Base-by-base conservation (phyloP, 2,113 vertebrate genomes). In the Lasiurus cinereus region DNA sequence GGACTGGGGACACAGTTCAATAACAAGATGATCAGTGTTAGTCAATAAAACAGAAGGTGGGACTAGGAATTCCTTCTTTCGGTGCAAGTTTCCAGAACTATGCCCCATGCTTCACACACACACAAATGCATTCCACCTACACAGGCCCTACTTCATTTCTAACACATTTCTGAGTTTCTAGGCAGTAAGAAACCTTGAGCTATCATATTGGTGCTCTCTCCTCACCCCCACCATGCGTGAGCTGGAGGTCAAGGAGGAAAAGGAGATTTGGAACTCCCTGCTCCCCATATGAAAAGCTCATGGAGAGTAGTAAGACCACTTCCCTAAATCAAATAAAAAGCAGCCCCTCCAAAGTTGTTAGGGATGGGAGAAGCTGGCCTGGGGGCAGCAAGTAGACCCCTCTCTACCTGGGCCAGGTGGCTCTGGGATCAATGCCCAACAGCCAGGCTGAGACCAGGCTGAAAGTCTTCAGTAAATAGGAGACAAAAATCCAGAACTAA, bases 11-110 rank as follows among this genome's bases (percentile, higher is more conserved):
- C 22, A 22, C 3, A 1, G 22, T 66, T 56, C 56, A 77, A 56
- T 89, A 29, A 52, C 79, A 66, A 48, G 14, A 21, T 50, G 67
- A 69, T 82, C 50, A 84, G 59, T 27, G 24, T 72, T 27, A 48
- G 8, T 70, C 18, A 84, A 9, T 66, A 84, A 64, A 59, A 83
- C 52, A 66, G 83, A 83, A 80, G 14, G 5, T 66, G 33, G 14
- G 77, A 83, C 19, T n/a, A 52, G 33, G 13, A 16, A 79, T 94
- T 95, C 62, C 43, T 91, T 82, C 43, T 90, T 52, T 90, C n/a
- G 14, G 0, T 72, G 12, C 52, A 94, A 29, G 36, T 73, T 52
- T 86, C 39, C 15, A 78, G 66, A 80, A 33, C 36, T 62, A 6
- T 48, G 33, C 8, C 19, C 50, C 2, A 3, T 33, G 69, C 13